phyloP scores from a whole-genome alignment of 2,888 invertebrate species.

The Drosophila quasianomalipes region DNA sequence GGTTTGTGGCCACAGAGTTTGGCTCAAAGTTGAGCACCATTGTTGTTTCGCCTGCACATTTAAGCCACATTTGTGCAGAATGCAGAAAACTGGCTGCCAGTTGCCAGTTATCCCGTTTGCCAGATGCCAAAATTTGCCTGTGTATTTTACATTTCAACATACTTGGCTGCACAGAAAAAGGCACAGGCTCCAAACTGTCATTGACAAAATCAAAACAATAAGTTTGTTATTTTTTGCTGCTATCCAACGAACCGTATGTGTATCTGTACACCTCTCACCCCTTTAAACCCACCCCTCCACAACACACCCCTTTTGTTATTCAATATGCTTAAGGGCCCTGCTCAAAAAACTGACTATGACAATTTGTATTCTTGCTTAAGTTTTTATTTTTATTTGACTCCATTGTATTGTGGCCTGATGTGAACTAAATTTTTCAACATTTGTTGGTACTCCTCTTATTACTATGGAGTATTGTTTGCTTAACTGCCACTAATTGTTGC shows the following conservation, averaged over 20 bases:
- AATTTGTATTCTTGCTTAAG: constrained; percentile 9
- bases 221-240: constrained; percentile 69
- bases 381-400: background rate
- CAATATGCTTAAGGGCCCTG: constrained; percentile 41
- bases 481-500: constrained; percentile 64
- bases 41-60: constrained; percentile 37
- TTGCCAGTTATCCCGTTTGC: constrained; percentile 20
- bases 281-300: background rate
- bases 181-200: constrained; percentile 59
- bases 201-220: constrained; percentile 80
- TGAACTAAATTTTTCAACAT: constrained; percentile 49
- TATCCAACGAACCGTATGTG: constrained; percentile 62
- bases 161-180: constrained; percentile 67
- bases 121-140: constrained; percentile 42
- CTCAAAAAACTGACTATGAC: constrained; percentile 23
- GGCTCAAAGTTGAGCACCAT: constrained; percentile 5
- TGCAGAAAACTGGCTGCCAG: constrained; percentile 50
- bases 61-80: constrained; percentile 58
- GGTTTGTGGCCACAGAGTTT: constrained; percentile 33
- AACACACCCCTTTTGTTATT: constrained; percentile 23
- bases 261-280: background rate
- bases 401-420: constrained; percentile 18
- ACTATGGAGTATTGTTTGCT: constrained; percentile 44
- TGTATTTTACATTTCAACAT: constrained; percentile 57
- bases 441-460: constrained; percentile 45